Conservation (phyloP, 2,113 vertebrate species). For the Rhabdornis inornatus region DNA sequence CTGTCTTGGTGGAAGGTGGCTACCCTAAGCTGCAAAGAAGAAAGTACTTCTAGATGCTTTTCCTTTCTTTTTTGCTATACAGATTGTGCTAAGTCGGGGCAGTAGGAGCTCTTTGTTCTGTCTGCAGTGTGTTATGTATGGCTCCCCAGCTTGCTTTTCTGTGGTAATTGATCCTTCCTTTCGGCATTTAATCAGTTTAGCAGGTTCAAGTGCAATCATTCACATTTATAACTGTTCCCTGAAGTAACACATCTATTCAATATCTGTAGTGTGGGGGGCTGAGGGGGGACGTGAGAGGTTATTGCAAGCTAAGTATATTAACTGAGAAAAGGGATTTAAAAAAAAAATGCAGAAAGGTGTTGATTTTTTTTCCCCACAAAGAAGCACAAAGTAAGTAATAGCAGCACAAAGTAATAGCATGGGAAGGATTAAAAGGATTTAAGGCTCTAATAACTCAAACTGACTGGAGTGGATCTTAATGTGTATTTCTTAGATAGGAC, state of each 20-base stretch:
- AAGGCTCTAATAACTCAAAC: background rate
- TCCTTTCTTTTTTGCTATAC: background rate
- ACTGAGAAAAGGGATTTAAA: background rate
- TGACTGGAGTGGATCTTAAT: background rate
- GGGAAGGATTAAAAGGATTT: background rate
- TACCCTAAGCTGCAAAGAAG: background rate
- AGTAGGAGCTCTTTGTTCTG: background rate
- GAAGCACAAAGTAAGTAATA: background rate
- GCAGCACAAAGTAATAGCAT: background rate
- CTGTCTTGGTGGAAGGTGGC: background rate
- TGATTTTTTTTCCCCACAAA: background rate
- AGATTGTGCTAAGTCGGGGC: background rate
- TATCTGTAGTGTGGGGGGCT: background rate
- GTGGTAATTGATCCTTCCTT: background rate
- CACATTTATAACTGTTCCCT: background rate
- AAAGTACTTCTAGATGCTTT: background rate
- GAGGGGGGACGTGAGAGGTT: background rate
- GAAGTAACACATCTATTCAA: background rate
- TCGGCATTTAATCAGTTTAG: constrained; percentile 27
- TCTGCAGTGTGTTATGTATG: background rate
- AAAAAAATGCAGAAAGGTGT: background rate
- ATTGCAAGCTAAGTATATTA: background rate
- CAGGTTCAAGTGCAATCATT: background rate
- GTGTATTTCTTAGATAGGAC: background rate
- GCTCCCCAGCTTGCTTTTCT: background rate